phyloP scores from a whole-genome alignment of 2,797 vertebrate genomes.

The Periophthalmus magnuspinnatus region DNA sequence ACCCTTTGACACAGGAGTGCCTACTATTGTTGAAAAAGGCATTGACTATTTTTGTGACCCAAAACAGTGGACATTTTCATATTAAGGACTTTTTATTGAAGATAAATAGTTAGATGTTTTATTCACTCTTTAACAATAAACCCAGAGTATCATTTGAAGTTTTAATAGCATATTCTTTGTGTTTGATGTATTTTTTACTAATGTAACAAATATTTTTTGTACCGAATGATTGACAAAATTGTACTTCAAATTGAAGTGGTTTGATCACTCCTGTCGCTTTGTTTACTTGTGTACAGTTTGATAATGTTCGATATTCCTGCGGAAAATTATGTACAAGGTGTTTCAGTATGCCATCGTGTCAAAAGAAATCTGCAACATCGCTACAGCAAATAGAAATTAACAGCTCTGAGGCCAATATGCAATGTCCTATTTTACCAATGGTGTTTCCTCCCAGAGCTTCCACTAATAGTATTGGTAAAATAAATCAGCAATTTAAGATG shows the following conservation, averaged over 20 bases:
- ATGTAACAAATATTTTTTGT: conserved; percentile 75
- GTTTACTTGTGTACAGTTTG: conserved; percentile 62
- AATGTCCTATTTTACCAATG: conserved; percentile 59
- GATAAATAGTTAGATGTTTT: conserved; percentile 54
- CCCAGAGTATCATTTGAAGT: conserved; percentile 65
- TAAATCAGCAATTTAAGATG: conserved; percentile 71
- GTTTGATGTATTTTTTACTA: conserved; percentile 68
- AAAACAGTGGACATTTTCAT: conserved; percentile 51
- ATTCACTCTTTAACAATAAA: conserved; percentile 61
- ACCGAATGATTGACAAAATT: conserved; percentile 75
- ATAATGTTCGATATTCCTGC: conserved; percentile 62
- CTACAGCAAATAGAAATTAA: conserved; percentile 54
- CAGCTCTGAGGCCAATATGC: conserved; percentile 67
- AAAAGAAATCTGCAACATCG: conserved; percentile 41
- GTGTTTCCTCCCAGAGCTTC: conserved; percentile 56
- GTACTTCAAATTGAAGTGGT: conserved; percentile 89
- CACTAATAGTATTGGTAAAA: conserved; percentile 65
- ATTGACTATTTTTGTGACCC: conserved; percentile 69
- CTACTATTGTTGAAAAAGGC: conserved; percentile 61
- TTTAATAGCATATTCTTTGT: conserved; percentile 67
- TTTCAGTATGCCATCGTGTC: conserved; percentile 45
- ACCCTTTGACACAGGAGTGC: conserved; percentile 71
- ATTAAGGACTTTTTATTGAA: conserved; percentile 36
- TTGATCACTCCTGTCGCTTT: conserved; percentile 60
- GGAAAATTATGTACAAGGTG: conserved; percentile 52